Evolutionary conservation across 2,113 vertebrate genomes (phyloP).

Genomic region (Ardeotis arabs): DNA sequence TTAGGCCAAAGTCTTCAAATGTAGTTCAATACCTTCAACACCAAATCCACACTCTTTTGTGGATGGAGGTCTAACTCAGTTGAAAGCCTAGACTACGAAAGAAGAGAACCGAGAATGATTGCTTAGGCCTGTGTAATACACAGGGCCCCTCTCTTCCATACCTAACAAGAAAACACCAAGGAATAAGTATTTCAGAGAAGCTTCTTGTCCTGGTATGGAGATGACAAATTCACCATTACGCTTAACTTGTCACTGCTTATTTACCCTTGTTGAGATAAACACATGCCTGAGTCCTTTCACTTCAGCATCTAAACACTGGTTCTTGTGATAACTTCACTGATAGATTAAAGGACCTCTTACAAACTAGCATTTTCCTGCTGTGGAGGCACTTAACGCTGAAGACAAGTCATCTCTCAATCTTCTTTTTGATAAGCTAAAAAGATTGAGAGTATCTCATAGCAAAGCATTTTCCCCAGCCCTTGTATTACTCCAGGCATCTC

Average conservation of each 20-base stretch:
- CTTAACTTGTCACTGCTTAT: constrained; percentile 16
- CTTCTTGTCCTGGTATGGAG: neutral
- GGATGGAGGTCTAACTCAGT: neutral
- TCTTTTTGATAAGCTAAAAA: constrained; percentile 10
- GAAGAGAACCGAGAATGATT: neutral
- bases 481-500: neutral
- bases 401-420: constrained; percentile 6
- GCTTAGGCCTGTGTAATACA: neutral
- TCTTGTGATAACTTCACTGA: neutral
- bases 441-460: neutral
- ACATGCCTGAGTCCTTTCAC: neutral
- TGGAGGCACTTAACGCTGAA: constrained; percentile 24
- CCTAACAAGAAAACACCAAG: neutral
- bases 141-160: neutral
- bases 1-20: neutral
- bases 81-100: neutral
- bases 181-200: neutral
- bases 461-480: neutral
- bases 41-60: neutral
- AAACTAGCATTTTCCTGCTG: constrained; percentile 10
- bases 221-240: neutral
- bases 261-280: constrained; percentile 31
- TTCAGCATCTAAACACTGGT: neutral
- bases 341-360: constrained; percentile 39
- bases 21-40: neutral